Percentiles rank a stretch among this genome's conserved stretches.
Evolutionary conservation across 2,888 invertebrate genomes (phyloP).

Genomic region (Barypeithes pellucidus): DNA sequence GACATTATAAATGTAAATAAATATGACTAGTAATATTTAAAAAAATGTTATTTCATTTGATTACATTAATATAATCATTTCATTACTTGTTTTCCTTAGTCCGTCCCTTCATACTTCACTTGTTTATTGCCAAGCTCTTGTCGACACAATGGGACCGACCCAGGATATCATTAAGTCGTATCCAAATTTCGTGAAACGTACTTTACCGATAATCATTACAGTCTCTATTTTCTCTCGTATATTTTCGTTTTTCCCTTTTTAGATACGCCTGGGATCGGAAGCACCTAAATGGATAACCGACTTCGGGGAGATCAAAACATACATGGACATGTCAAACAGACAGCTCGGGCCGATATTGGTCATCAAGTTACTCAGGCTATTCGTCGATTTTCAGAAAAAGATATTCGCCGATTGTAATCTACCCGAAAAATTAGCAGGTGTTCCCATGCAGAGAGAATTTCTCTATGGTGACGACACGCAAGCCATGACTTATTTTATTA

Average conservation of each 20-base stretch:
- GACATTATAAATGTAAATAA: no score
- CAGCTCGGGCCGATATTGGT: slow-evolving; percentile 86
- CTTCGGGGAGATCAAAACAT: slow-evolving; percentile 78
- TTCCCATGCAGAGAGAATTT: slow-evolving; percentile 80
- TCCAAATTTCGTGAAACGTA: no score
- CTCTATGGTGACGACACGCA: slow-evolving; percentile 80
- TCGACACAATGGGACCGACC: no score
- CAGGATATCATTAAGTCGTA: no score
- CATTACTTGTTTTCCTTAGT: no score
- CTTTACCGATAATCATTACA: no score
- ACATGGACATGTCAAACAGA: slow-evolving; percentile 70
- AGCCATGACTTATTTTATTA: slow-evolving; percentile 85
- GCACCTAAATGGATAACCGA: slow-evolving; percentile 73
- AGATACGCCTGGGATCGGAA: slow-evolving; percentile 73
- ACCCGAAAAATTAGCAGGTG: slow-evolving; percentile 72
- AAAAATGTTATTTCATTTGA: no score
- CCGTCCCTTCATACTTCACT: no score
- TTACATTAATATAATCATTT: no score
- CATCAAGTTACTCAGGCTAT: slow-evolving; percentile 78
- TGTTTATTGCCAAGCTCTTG: no score
- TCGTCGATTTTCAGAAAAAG: slow-evolving; percentile 76
- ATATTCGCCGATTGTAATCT: slow-evolving; percentile 79
- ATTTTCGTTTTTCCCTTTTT: background rate
- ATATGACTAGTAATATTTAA: no score
- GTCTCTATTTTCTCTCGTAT: no score